Conservation (phyloP, 92 coral and sea anemone genomes). For the Zoanthus gigantus region DNA sequence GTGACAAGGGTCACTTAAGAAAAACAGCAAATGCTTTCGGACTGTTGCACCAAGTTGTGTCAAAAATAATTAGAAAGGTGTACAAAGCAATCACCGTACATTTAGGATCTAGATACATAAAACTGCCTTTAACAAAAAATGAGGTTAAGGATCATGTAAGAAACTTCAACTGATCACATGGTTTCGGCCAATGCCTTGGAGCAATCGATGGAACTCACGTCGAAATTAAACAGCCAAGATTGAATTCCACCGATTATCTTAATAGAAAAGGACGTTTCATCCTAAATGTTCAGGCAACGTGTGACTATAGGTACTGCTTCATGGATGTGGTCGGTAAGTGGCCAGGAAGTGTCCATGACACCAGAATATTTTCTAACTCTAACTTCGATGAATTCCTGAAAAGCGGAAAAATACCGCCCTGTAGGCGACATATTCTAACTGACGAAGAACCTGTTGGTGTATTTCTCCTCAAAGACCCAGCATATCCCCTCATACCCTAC, state of each 20-base stretch:
- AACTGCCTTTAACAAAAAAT: constrained; percentile 39
- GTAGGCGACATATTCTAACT: constrained; percentile 18
- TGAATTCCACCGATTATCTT: background rate
- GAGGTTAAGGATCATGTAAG: constrained; percentile 45
- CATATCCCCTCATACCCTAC: constrained; percentile 50
- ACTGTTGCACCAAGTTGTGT: constrained; percentile 34
- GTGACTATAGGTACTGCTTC: constrained; percentile 44
- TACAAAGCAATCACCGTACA: constrained; percentile 45
- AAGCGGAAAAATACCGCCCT: constrained; percentile 41
- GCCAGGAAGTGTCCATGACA: constrained; percentile 53
- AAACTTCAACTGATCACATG: constrained; percentile 35
- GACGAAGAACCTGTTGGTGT: constrained; percentile 39
- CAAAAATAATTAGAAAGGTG: constrained; percentile 46
- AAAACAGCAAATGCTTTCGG: constrained; percentile 68
- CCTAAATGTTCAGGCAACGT: constrained; percentile 47
- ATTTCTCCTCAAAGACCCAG: constrained; percentile 44
- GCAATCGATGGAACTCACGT: constrained; percentile 52
- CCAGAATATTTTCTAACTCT: constrained; percentile 49
- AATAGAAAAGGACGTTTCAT: constrained; percentile 34
- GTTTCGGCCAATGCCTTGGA: constrained; percentile 37
- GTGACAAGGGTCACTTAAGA: constrained; percentile 56
- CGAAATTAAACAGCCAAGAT: constrained; percentile 10
- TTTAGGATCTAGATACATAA: constrained; percentile 54
- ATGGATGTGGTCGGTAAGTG: constrained; percentile 52
- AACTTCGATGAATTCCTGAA: constrained; percentile 16